These are phyloP conservation scores for Actinostola sp. DNA, from an alignment of 92 coral and sea anemone genomes.

Conservation along the genomic window DNA sequence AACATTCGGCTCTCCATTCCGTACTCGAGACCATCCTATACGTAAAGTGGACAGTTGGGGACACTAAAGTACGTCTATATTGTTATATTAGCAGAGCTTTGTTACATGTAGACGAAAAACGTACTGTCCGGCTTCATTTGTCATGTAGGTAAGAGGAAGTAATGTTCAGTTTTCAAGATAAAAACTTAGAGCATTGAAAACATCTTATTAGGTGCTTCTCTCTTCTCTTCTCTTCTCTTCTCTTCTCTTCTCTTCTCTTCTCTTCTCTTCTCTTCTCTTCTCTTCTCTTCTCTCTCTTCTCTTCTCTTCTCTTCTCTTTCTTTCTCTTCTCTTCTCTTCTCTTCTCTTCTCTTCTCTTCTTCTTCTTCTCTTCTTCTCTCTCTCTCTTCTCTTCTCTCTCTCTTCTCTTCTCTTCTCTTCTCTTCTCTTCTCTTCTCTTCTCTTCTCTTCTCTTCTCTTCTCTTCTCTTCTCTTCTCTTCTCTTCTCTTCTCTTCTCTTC, in stretches of 20 bases:
- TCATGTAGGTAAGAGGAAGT: no score
- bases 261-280: neutral
- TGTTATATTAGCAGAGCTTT: no score
- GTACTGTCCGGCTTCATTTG: no score
- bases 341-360: neutral
- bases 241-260: neutral
- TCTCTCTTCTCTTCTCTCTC: neutral
- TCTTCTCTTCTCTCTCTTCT: neutral
- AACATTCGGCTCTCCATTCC: no score
- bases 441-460: neutral
- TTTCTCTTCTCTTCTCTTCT: neutral
- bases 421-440: neutral
- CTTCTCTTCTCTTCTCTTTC: neutral
- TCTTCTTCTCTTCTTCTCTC: neutral
- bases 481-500: neutral
- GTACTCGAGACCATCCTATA: no score
- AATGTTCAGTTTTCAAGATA: no score
- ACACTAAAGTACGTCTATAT: no score
- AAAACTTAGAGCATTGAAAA: no score
- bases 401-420: neutral
- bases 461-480: neutral
- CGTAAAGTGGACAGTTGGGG: no score
- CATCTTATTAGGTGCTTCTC: no score
- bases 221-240: neutral
- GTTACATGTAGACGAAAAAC: no score